A percentile compares a stretch with the other conserved stretches of the same genome.
Evolutionary conservation across 2,113 vertebrate species (phyloP).

Genomic region (Synodontis membranacea): DNA sequence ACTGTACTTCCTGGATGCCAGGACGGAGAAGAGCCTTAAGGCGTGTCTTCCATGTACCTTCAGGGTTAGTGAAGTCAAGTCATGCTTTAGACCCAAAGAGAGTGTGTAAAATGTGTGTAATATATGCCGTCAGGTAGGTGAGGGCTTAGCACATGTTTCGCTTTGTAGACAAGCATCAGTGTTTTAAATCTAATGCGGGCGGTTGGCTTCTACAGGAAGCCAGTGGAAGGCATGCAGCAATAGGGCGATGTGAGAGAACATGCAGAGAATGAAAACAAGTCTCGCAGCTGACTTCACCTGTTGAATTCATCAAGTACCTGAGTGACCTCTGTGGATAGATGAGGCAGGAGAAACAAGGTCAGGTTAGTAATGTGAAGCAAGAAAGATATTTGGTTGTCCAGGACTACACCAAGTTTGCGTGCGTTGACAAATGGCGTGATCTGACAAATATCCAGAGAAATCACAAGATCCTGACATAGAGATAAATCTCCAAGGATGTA

Average conservation of each 20-base stretch:
- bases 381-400: neutral
- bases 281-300: neutral
- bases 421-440: neutral
- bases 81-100: neutral
- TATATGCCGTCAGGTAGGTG: neutral
- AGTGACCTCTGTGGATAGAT: neutral
- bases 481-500: neutral
- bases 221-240: neutral
- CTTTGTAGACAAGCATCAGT: conserved; percentile 6
- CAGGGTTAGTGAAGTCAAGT: neutral
- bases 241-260: neutral
- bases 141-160: neutral
- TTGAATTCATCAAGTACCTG: neutral
- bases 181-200: neutral
- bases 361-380: neutral
- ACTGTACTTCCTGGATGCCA: neutral
- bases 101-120: neutral
- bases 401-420: neutral
- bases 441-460: neutral
- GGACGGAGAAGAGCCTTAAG: neutral
- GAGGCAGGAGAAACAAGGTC: neutral
- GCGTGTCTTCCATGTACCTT: neutral
- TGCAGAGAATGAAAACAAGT: conserved; percentile 6
- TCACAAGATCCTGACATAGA: neutral
- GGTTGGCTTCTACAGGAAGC: neutral